A percentile compares a stretch with the other conserved stretches of the same genome.
These are phyloP conservation scores for Cybosia mesomella DNA, from an alignment of 2,888 invertebrate species.

Conservation along the genomic window DNA sequence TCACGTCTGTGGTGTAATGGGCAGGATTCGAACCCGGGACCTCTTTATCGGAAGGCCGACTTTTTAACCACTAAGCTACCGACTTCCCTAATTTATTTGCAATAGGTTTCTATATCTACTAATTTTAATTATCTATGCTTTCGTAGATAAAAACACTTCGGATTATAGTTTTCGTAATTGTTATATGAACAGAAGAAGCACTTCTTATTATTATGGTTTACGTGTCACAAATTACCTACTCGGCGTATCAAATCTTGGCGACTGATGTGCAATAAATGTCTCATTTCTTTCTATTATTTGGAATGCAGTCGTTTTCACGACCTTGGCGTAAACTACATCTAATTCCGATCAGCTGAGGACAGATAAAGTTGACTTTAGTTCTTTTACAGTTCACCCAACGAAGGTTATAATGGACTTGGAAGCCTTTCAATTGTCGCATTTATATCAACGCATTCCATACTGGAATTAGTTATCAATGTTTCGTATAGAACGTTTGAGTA, in stretches of 20 bases:
- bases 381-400: slow-evolving; percentile 27
- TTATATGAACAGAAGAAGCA: background rate
- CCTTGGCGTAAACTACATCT: slow-evolving; percentile 24
- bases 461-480: slow-evolving; percentile 59
- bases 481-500: slow-evolving; percentile 50
- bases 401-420: slow-evolving; percentile 53
- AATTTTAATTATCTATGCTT: too few relatives aligned
- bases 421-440: slow-evolving; percentile 53
- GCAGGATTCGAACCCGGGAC: too few relatives aligned
- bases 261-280: slow-evolving; percentile 1
- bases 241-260: slow-evolving; percentile 2
- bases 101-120: too few relatives aligned
- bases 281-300: background rate
- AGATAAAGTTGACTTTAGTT: slow-evolving; percentile 22
- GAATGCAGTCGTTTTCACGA: slow-evolving; percentile 6
- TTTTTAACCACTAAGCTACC: too few relatives aligned
- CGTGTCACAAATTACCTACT: background rate
- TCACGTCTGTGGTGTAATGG: too few relatives aligned
- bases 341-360: slow-evolving; percentile 19
- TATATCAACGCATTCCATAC: slow-evolving; percentile 46
- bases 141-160: too few relatives aligned
- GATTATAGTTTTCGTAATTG: background rate
- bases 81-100: too few relatives aligned
- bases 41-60: too few relatives aligned
- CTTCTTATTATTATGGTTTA: background rate